These are phyloP conservation scores for Chloroclysta siterata DNA, from an alignment of 2,888 invertebrate genomes.

Conservation along the genomic window DNA sequence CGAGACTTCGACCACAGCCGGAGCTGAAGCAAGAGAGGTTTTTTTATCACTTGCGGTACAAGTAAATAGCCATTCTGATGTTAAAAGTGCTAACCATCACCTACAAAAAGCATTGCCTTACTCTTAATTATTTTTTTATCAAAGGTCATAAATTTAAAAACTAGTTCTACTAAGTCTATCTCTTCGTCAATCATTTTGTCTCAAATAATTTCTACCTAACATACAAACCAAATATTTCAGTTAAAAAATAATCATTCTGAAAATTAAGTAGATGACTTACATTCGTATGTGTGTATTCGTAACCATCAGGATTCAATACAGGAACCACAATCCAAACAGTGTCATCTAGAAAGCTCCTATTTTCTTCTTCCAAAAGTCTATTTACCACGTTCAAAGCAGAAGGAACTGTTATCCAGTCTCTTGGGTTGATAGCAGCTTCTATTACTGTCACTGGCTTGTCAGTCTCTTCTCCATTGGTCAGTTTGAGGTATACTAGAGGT, in stretches of 20 bases:
- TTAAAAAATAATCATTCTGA: no score
- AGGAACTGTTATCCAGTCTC: slow-evolving; percentile 90
- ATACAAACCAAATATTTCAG: no score
- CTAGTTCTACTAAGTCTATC: no score
- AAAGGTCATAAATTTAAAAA: no score
- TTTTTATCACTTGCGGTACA: no score
- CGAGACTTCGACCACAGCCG: slow-evolving; percentile 89
- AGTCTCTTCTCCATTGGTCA: slow-evolving; percentile 60
- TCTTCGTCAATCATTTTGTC: no score
- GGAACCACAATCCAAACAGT: slow-evolving; percentile 89
- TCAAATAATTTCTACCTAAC: no score
- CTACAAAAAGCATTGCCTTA: no score
- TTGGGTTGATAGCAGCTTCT: slow-evolving; percentile 86
- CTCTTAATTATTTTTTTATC: no score
- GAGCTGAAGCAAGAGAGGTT: slow-evolving; percentile 67
- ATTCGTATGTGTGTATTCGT: slow-evolving; percentile 86
- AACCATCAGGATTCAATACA: slow-evolving; percentile 90
- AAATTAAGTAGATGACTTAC: no score
- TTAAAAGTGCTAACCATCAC: no score
- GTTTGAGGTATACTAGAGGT: slow-evolving; percentile 74
- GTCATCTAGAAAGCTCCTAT: slow-evolving; percentile 71
- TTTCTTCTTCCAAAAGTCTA: slow-evolving; percentile 81
- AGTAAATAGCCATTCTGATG: no score
- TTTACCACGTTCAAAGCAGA: slow-evolving; percentile 86
- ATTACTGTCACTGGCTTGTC: slow-evolving; percentile 82